Evolutionary conservation across 2,797 vertebrate genomes (phyloP), one percentile per base, ranked within the genome.

Genomic region (Setipinna tenuifilis): DNA sequence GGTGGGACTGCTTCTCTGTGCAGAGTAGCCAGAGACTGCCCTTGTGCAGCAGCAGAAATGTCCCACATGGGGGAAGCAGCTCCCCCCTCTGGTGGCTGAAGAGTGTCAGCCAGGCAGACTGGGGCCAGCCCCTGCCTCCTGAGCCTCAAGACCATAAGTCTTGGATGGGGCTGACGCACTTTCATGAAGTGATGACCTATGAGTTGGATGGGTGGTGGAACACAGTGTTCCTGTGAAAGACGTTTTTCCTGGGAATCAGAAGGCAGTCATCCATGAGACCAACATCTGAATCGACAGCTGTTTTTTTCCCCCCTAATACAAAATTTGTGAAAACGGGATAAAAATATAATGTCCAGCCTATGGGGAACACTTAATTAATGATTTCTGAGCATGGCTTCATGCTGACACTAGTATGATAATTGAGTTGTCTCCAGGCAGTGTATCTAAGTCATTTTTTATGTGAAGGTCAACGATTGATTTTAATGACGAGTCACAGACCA

Each of bases 401-500:
- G 17, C 17, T 78, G 6, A 21, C 21, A 41, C 44, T 78, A 16
- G 35, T 9, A 78, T 78, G 71, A 35, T 78, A 78, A 78, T 78
- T 19, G 71, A 19, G 71, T 78, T 78, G 31, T 41, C 71, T 16
- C 68, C 71, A 21, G 17, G 31, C 71, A 78, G 19, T 44, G 4
- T 31, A 71, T 71, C 3, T 71, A 25, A 71, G 28, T 31, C 25
- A 71, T 31, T 25, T 31, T 35, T 71, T 16, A 71, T 35, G 65
- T 31, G 65, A 71, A 71, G 65, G 65, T 6, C 25, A 71, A 31
- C 28, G 2, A 44, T 44, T 78, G 71, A 44, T 78, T 44, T 78
- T 41, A 78, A 78, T 41, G 71, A 35, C 68, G 16, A 44, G 31
- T 44, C 71, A 75, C 68, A 44, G 71, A n/a, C 71, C 71, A 78